These are phyloP conservation scores for Smithornis capensis DNA, from an alignment of 2,113 vertebrate genomes.

Conservation along the genomic window DNA sequence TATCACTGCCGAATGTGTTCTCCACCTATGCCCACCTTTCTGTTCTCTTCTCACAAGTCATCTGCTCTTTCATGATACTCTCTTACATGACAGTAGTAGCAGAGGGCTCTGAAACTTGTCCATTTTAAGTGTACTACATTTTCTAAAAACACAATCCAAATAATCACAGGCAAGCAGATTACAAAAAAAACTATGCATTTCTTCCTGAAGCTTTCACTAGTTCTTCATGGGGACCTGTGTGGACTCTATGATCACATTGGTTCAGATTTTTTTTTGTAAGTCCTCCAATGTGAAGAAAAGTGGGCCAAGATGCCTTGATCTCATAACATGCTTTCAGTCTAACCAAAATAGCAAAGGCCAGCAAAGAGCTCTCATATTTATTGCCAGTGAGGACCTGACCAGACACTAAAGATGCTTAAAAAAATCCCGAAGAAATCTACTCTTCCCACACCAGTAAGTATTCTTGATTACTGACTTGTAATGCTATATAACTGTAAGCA, in stretches of 20 bases:
- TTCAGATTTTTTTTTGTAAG: neutral
- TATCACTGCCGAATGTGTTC: neutral
- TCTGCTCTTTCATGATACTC: neutral
- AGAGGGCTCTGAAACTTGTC: neutral
- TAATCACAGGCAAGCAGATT: neutral
- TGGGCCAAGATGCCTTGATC: neutral
- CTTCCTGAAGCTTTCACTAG: neutral
- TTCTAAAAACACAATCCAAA: neutral
- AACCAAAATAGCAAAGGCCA: neutral
- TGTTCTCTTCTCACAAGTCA: neutral
- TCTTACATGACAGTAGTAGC: neutral
- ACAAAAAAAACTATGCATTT: neutral
- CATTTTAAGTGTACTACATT: neutral
- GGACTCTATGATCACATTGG: neutral
- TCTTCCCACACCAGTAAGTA: neutral
- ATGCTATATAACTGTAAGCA: neutral
- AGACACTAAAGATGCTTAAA: neutral
- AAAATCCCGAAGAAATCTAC: neutral
- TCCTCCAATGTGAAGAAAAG: neutral
- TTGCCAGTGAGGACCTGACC: neutral
- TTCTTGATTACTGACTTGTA: neutral
- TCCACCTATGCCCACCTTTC: neutral
- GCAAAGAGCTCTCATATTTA: neutral
- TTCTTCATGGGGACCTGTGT: neutral
- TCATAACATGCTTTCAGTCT: neutral